phyloP scores from a whole-genome alignment of 2,888 invertebrate species.

The Tipula unca region DNA sequence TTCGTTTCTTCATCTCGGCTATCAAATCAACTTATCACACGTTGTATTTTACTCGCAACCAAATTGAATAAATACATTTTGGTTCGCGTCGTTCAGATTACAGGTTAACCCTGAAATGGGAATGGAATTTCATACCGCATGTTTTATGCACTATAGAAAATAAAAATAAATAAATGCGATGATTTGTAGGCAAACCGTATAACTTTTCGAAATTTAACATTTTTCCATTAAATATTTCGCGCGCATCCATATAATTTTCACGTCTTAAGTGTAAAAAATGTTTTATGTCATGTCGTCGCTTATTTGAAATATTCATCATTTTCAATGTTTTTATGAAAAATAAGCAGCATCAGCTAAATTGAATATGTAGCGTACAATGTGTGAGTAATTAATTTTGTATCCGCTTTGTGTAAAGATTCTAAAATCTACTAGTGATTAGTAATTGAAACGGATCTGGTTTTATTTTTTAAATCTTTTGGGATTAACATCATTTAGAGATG shows the following conservation, averaged over 20 bases:
- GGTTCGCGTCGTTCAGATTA: no score
- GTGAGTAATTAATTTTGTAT: neutral
- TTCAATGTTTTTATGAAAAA: no score
- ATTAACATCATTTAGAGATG: neutral
- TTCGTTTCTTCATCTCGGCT: no score
- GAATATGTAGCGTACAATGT: neutral
- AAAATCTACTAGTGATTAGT: neutral
- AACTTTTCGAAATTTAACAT: no score
- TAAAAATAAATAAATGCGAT: no score
- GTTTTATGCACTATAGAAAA: no score
- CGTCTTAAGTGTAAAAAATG: neutral
- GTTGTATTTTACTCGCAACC: neutral
- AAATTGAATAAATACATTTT: neutral
- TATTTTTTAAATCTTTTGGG: neutral
- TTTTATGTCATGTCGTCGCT: neutral
- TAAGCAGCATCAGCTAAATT: neutral
- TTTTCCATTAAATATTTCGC: no score
- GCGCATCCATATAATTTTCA: neutral
- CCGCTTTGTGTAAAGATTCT: neutral
- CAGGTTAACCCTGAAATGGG: no score
- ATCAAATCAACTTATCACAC: no score
- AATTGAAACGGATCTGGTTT: neutral
- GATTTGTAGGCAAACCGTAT: no score
- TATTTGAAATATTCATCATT: neutral
- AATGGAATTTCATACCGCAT: no score